Evolutionary conservation across 2,113 vertebrate species (phyloP).

Genomic region (Cygnus atratus): DNA sequence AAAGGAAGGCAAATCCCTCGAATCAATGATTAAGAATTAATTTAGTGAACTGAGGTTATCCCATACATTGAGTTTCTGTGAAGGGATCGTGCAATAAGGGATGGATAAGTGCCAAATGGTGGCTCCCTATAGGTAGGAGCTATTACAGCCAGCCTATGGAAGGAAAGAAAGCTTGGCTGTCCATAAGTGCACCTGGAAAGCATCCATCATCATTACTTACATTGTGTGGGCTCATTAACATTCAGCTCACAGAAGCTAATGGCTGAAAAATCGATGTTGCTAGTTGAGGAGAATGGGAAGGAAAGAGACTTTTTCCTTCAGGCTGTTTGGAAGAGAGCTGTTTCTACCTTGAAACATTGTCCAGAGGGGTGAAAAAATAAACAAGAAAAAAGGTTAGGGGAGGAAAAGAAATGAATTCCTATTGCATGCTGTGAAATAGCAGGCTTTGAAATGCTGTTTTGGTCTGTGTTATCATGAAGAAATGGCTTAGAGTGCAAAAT

Average conservation of each 20-base stretch:
- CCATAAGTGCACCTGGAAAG: constrained; percentile 5
- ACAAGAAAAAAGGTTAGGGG: background rate
- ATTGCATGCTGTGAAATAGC: background rate
- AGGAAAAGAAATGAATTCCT: background rate
- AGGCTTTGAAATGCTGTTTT: background rate
- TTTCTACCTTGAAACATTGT: background rate
- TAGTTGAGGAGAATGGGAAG: background rate
- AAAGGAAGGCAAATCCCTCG: background rate
- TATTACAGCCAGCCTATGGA: background rate
- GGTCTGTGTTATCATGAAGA: background rate
- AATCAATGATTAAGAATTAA: background rate
- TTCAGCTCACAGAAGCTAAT: constrained; percentile 32
- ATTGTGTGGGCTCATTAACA: background rate
- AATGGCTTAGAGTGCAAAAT: background rate
- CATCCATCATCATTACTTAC: constrained; percentile 18
- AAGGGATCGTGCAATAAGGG: background rate
- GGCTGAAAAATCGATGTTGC: background rate
- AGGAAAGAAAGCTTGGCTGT: background rate
- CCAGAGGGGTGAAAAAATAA: background rate
- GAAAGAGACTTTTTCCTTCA: background rate
- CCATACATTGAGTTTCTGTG: background rate
- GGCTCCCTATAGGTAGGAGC: background rate
- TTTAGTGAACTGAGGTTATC: background rate
- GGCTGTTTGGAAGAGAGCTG: background rate
- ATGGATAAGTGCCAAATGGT: background rate